A percentile compares a stretch with the other conserved stretches of the same genome.
Evolutionary conservation across 2,113 vertebrate species (phyloP).

Genomic region (Sula dactylatra): DNA sequence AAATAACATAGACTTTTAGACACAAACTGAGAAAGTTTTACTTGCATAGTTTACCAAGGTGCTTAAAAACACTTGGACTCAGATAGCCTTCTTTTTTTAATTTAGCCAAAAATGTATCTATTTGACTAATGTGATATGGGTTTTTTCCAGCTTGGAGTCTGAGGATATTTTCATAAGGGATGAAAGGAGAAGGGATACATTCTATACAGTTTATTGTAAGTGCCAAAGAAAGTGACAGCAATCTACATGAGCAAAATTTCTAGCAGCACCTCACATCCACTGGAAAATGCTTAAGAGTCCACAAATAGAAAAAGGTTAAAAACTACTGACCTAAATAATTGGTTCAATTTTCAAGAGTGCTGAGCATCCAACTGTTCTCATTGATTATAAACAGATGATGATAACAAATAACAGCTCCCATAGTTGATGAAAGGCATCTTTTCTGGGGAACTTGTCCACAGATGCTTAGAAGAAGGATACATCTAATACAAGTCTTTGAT

Average conservation of each 20-base stretch:
- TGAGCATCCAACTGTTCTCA: conserved; percentile 59
- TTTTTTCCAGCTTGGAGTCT: not conserved
- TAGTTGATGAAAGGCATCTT: conserved; percentile 56
- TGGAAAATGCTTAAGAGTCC: conserved; percentile 50
- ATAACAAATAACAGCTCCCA: conserved; percentile 63
- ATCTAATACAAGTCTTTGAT: conserved; percentile 56
- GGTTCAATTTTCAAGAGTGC: conserved; percentile 65
- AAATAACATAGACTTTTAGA: not conserved
- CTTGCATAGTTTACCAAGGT: not conserved
- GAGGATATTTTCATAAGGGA: not conserved
- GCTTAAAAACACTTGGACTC: not conserved
- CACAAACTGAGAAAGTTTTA: not conserved
- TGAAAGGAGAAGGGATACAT: conserved; percentile 3
- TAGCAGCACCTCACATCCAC: not conserved
- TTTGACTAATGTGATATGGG: not conserved
- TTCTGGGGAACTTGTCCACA: conserved; percentile 48
- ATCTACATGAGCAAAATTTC: conserved; percentile 26
- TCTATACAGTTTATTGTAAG: conserved; percentile 13
- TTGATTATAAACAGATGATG: conserved; percentile 69
- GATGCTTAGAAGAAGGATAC: conserved; percentile 36
- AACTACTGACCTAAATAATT: conserved; percentile 68
- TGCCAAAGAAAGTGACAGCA: conserved; percentile 35
- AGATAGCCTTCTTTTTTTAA: not conserved
- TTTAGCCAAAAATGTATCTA: not conserved
- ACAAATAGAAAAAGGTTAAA: conserved; percentile 64